phyloP scores from a whole-genome alignment of 2,113 vertebrate species.

The Sphyrna mokarran region DNA sequence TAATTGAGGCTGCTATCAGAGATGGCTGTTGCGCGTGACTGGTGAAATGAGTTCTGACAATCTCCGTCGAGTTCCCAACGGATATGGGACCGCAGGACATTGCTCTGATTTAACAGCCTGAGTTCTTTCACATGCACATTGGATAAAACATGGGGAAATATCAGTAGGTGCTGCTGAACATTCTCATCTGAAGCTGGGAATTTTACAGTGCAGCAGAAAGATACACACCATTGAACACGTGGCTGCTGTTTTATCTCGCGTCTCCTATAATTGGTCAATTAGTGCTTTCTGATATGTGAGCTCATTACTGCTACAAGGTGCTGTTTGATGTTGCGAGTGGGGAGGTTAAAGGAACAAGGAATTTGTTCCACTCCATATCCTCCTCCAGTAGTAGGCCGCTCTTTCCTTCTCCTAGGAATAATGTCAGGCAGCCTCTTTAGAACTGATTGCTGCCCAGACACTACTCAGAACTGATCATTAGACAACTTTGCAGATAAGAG shows the following conservation, averaged over 20 bases:
- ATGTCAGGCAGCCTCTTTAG: not conserved
- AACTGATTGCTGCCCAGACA: not conserved
- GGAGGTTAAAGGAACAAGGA: not conserved
- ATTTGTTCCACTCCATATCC: not conserved
- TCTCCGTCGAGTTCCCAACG: not conserved
- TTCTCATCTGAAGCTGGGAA: not conserved
- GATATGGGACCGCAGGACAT: not conserved
- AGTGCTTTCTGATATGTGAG: not conserved
- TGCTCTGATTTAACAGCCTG: not conserved
- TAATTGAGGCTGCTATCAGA: not conserved
- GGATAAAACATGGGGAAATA: not conserved
- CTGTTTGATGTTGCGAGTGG: not conserved
- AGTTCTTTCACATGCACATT: not conserved
- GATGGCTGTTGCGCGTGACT: not conserved
- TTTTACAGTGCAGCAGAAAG: not conserved
- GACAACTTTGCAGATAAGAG: not conserved
- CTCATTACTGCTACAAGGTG: not conserved
- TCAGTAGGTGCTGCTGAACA: not conserved
- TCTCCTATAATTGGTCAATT: not conserved
- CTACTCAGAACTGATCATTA: not conserved
- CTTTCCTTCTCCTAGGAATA: not conserved
- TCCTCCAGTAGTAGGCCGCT: too few relatives aligned
- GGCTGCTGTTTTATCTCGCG: not conserved
- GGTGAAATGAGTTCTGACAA: constrained; percentile 25
- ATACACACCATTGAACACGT: not conserved